Evolutionary conservation across 2,113 vertebrate species (phyloP).

Genomic region (Lucifuga dentata): DNA sequence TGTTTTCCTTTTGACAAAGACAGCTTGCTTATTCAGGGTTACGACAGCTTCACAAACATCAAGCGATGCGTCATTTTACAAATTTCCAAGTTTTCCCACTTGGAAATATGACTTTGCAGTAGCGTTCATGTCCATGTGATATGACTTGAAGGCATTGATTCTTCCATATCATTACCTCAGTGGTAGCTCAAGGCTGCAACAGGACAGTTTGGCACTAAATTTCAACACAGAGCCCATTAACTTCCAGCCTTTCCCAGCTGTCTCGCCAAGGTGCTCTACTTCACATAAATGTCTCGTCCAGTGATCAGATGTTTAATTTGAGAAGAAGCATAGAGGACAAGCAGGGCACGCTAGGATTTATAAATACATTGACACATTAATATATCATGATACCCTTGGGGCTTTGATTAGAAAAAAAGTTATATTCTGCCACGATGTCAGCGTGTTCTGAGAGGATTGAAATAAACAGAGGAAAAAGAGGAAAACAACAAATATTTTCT

Average conservation of each 20-base stretch:
- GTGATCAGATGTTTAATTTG: constrained; percentile 3
- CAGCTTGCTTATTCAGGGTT: too few relatives aligned
- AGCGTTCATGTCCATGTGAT: too few relatives aligned
- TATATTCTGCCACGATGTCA: too few relatives aligned
- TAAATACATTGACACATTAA: background rate
- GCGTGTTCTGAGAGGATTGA: too few relatives aligned
- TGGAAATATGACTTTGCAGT: too few relatives aligned
- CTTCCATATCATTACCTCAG: constrained; percentile 5
- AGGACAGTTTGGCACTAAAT: background rate
- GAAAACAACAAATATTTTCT: constrained; percentile 31
- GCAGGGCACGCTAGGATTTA: constrained; percentile 11
- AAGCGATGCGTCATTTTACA: too few relatives aligned
- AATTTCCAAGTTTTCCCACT: too few relatives aligned
- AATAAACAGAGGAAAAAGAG: too few relatives aligned
- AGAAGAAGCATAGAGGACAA: background rate
- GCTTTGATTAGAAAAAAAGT: constrained; percentile 28
- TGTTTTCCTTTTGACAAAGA: too few relatives aligned
- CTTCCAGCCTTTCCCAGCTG: constrained; percentile 5
- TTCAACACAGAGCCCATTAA: constrained; percentile 13
- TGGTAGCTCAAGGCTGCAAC: constrained; percentile 15
- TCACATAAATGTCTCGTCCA: background rate
- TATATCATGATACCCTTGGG: constrained; percentile 12
- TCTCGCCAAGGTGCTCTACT: background rate
- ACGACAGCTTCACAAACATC: too few relatives aligned
- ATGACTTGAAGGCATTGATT: background rate